Conservation (phyloP, 2,113 vertebrate species). For the Oncorhynchus masou region DNA sequence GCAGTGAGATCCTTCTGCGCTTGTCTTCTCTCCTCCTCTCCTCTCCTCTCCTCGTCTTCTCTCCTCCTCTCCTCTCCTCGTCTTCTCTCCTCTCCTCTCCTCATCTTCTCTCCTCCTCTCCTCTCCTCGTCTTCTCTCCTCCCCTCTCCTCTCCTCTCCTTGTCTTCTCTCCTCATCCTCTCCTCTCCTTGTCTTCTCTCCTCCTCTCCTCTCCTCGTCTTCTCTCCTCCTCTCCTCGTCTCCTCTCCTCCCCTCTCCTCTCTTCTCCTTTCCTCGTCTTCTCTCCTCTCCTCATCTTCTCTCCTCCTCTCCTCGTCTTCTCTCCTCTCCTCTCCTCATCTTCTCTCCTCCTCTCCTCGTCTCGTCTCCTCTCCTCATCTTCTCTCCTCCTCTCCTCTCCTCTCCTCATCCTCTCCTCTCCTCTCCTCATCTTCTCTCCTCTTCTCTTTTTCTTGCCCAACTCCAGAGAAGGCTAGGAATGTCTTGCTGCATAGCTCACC, state of each 20-base stretch:
- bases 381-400: conserved; percentile 10
- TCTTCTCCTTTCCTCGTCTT: conserved; percentile 44
- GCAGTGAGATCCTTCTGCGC: conserved; percentile 50
- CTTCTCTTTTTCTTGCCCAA: conserved; percentile 29
- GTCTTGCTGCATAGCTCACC: conserved; percentile 40
- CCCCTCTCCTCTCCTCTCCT: too few species aligned
- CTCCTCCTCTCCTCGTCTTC: conserved; percentile 20
- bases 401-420: conserved; percentile 34
- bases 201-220: too few species aligned
- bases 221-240: conserved; percentile 38
- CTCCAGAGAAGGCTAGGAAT: conserved; percentile 68
- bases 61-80: conserved; percentile 41
- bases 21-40: conserved; percentile 43
- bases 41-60: conserved; percentile 23
- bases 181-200: too few species aligned
- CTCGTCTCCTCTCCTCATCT: conserved; percentile 31
- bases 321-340: conserved; percentile 47
- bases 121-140: too few species aligned
- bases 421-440: conserved; percentile 3
- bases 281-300: conserved; percentile 44
- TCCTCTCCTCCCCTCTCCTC: conserved; percentile 43
- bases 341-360: conserved; percentile 14
- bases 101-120: too few species aligned
- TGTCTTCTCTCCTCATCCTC: too few species aligned
- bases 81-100: too few species aligned